Evolutionary conservation across 2,113 vertebrate genomes (phyloP), one percentile per base, ranked within the genome.

Genomic region (Synchiropus splendidus): DNA sequence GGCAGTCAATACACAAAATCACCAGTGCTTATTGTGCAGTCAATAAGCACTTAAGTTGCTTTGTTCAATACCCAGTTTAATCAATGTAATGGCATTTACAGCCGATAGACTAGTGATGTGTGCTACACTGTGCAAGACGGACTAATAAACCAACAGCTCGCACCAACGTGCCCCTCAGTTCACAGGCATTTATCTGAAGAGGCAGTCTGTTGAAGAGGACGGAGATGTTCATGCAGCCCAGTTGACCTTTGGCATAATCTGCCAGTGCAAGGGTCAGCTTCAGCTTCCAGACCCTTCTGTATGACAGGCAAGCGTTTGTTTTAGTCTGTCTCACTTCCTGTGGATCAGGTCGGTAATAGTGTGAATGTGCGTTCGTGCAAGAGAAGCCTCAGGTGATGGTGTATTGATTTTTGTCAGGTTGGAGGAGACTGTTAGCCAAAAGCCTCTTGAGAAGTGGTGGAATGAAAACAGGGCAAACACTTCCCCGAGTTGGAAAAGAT

Each of bases 331-430:
- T 51, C 55, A 56, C 52, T 61, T 59, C 57, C 49, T 54, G 58
- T 37, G 30, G 42, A 55, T 42, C 21, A 32, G 39, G 48, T 36
- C 44, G 31, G 47, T 42, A 41, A 15, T 35, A 14, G 36, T 37
- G 37, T 46, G 36, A 12, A 45, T 39, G 31, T 30, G 31, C 51
- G 48, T 47, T 35, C 31, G 33, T 37, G 39, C 36, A 39, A 27
- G 44, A 18, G 42, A 27, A 31, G 48, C 55, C 57, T 57, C 42
- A 67, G 65, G 72, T 75, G 77, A 79, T 80, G 78, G 76, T 79
- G 54, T 80, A 82, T 82, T 74, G 77, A 82, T 79, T 82, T 82
- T 77, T 75, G 71, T 79, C 72, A 67, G 80, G 72, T 79, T 77
- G 70, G 70, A 79, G 72, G 70, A 51, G 61, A 79, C 72, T 63